Evolutionary conservation across 2,797 vertebrate species (phyloP), one percentile per base, ranked within the genome.

Genomic region (Salarias fasciatus): DNA sequence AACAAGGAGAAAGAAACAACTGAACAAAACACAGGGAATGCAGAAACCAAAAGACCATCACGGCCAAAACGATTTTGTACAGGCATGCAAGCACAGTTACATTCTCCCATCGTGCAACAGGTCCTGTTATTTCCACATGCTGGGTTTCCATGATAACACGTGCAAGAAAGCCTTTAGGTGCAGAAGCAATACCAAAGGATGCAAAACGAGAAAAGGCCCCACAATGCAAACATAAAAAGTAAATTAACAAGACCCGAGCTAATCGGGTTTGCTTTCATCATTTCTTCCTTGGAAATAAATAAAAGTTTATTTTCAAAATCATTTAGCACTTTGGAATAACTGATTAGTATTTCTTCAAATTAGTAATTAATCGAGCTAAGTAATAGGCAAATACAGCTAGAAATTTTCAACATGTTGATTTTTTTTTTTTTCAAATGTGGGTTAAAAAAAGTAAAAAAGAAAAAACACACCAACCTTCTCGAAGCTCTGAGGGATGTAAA

Each of bases 381-480:
- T 61, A 78, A 87, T 78, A 90, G 82, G 75, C 76, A 90, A 86
- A 86, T 87, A 88, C 77, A 89, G 82, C 84, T 86, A 89, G 74
- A 87, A 66, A 63, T 91, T 89, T 85, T 80, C 80, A 90, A 90
- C 89, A 91, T 86, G 87, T 90, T 85, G 83, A 87, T 81, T 86
- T 74, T 80, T 80, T 84, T 72, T 79, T 63, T 76, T 82, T 87
- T 95, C 92, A 95, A 95, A 96, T 97, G 96, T 96, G 96, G 96
- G 96, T 97, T 97, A 95, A 98, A 97, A 97, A 98, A 99, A 98
- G 96, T 96, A 96, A 97, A 98, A 98, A 96, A 95, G 94, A 96
- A 98, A 98, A 96, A 97, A 95, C 96, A 99, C 97, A 99, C 97
- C 97, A 98, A 98, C 97, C 97, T 99, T 99, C 97, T 99, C 97